Percentiles rank a stretch among this genome's conserved stretches.
Evolutionary conservation across 1,140 invertebrate genomes (phyloP).

Genomic region (Apis dorsata): DNA sequence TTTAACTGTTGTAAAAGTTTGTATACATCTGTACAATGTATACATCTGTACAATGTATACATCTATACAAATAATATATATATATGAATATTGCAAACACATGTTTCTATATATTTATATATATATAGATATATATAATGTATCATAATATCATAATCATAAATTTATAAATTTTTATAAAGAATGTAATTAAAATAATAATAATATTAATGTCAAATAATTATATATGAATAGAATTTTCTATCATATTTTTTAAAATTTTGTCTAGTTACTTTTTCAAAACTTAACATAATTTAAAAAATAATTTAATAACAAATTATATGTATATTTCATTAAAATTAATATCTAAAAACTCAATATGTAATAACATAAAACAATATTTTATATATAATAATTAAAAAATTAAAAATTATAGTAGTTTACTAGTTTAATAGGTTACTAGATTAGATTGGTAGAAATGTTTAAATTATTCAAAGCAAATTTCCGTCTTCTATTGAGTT

Average conservation of each 20-base stretch:
- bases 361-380: neutral
- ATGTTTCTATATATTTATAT: too few species aligned
- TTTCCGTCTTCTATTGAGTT: conserved; percentile 45
- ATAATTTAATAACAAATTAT: neutral
- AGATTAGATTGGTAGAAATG: neutral
- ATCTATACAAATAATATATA: neutral
- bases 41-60: too few species aligned
- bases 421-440: neutral
- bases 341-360: neutral
- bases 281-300: neutral
- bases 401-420: too few species aligned
- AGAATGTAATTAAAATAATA: neutral
- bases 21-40: too few species aligned
- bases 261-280: neutral
- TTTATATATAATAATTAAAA: conserved; percentile 9
- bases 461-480: neutral
- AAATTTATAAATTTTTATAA: neutral
- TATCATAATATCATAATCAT: neutral
- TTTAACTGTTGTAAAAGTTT: neutral
- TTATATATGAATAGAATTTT: too few species aligned
- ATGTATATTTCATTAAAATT: neutral
- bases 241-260: neutral
- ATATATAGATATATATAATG: neutral
- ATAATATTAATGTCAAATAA: neutral
- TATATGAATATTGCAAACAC: neutral